These are phyloP conservation scores for Orussus abietinus DNA, from an alignment of 1,140 invertebrate genomes.

Conservation along the genomic window DNA sequence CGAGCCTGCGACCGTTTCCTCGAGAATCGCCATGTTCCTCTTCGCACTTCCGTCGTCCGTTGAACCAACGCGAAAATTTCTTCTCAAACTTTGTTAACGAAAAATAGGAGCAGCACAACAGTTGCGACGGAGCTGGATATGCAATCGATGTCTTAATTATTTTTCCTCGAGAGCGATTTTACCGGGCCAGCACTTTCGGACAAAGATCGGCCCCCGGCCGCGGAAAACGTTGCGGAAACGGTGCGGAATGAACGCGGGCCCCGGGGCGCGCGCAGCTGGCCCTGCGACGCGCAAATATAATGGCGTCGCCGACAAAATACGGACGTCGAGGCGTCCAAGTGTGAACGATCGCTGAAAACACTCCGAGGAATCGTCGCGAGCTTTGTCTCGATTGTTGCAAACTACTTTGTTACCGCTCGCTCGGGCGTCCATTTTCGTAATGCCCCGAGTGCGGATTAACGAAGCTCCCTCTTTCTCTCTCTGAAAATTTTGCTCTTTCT, in stretches of 20 bases:
- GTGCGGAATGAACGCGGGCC: conserved; percentile 17
- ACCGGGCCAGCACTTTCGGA: conserved; percentile 40
- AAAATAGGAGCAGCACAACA: too few relatives aligned
- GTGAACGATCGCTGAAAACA: conserved; percentile 27
- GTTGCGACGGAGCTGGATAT: too few relatives aligned
- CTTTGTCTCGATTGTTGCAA: conserved; percentile 37
- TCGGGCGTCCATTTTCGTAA: conserved; percentile 1
- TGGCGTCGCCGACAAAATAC: too few relatives aligned
- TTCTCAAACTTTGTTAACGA: too few relatives aligned
- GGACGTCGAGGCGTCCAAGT: too few relatives aligned
- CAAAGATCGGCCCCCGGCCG: conserved; percentile 24
- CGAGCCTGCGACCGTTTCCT: too few relatives aligned
- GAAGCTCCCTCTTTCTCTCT: too few relatives aligned
- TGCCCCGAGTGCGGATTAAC: background rate
- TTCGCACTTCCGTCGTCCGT: too few relatives aligned
- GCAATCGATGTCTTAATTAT: too few relatives aligned
- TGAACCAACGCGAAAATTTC: too few relatives aligned
- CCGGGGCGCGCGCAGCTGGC: conserved; percentile 33
- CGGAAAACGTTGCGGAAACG: conserved; percentile 20
- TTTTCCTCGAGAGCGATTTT: conserved; percentile 46
- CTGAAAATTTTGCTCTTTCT: too few relatives aligned
- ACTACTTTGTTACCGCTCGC: conserved; percentile 42
- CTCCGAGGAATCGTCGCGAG: conserved; percentile 26
- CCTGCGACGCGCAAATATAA: conserved; percentile 24
- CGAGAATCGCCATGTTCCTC: too few relatives aligned